A percentile compares a stretch with the other conserved stretches of the same genome.
Conservation (phyloP, 2,797 vertebrate genomes). For the Sylvilagus floridanus region DNA sequence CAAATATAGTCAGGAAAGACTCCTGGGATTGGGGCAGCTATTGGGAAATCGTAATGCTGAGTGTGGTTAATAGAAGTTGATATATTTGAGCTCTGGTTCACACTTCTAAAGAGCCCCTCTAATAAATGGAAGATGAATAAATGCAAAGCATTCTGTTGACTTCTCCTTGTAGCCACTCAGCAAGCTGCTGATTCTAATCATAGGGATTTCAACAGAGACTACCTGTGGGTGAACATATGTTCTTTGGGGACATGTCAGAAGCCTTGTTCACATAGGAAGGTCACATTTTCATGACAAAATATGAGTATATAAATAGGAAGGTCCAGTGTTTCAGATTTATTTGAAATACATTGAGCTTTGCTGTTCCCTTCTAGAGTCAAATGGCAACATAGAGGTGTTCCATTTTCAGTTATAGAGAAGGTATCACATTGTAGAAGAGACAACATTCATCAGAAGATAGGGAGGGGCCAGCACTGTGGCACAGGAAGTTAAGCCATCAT, state of each 20-base stretch:
- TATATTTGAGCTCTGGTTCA: neutral
- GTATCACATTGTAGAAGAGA: neutral
- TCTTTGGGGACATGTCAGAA: neutral
- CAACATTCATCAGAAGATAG: neutral
- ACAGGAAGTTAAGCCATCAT: too few relatives aligned
- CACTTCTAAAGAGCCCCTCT: neutral
- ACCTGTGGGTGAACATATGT: rapidly evolving
- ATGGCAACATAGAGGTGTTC: neutral
- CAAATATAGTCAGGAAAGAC: neutral
- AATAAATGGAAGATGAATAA: neutral
- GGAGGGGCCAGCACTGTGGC: too few relatives aligned
- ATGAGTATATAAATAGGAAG: neutral
- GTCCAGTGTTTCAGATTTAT: neutral
- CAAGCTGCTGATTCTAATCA: neutral
- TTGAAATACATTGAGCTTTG: neutral
- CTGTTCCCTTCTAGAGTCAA: neutral
- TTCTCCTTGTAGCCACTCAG: neutral
- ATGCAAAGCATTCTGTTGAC: neutral
- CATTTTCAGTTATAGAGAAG: too few relatives aligned
- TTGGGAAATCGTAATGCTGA: neutral
- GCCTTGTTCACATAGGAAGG: neutral
- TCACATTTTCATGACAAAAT: neutral
- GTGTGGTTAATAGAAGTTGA: neutral
- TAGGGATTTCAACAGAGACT: neutral
- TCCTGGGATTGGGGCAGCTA: neutral